A percentile compares a stretch with the other conserved stretches of the same genome.
Evolutionary conservation across 2,113 vertebrate genomes (phyloP).

Genomic region (Crocuta crocuta): DNA sequence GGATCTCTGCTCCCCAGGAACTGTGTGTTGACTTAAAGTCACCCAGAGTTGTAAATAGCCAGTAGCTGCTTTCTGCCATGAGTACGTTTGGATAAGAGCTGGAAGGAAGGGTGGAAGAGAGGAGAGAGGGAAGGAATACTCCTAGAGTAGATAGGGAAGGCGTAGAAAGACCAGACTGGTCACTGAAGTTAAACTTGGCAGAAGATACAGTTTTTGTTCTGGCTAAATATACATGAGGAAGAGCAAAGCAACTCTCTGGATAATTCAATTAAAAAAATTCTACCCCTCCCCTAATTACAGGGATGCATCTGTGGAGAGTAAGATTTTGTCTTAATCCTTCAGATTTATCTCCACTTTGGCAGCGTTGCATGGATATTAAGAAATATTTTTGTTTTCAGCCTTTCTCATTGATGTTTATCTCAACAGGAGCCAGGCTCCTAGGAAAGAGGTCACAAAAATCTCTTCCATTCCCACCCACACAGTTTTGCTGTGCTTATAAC

Average conservation of each 20-base stretch:
- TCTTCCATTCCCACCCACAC: background rate
- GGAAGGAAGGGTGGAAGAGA: background rate
- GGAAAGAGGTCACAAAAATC: slow-evolving; percentile 53
- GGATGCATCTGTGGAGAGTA: background rate
- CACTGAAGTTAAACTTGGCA: background rate
- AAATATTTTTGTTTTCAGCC: slow-evolving; percentile 66
- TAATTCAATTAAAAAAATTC: background rate
- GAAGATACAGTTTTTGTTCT: slow-evolving; percentile 23
- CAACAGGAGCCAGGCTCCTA: background rate
- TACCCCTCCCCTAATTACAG: background rate
- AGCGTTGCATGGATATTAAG: background rate
- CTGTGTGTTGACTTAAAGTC: background rate
- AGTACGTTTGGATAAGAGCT: background rate
- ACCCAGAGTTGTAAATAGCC: background rate
- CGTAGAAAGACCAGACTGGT: background rate
- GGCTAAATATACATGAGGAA: background rate
- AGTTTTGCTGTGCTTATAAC: slow-evolving; percentile 6
- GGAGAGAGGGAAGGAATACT: background rate
- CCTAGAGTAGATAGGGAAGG: background rate
- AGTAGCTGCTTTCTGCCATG: background rate
- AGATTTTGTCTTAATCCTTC: slow-evolving; percentile 41
- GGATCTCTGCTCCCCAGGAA: background rate
- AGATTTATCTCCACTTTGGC: slow-evolving; percentile 4
- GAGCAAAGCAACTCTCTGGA: background rate
- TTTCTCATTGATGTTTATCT: slow-evolving; percentile 70